Percentiles rank a stretch among this genome's conserved stretches.
These are phyloP conservation scores for Dolichallabes microphthalmus DNA, from an alignment of 2,113 vertebrate genomes.

Conservation along the genomic window DNA sequence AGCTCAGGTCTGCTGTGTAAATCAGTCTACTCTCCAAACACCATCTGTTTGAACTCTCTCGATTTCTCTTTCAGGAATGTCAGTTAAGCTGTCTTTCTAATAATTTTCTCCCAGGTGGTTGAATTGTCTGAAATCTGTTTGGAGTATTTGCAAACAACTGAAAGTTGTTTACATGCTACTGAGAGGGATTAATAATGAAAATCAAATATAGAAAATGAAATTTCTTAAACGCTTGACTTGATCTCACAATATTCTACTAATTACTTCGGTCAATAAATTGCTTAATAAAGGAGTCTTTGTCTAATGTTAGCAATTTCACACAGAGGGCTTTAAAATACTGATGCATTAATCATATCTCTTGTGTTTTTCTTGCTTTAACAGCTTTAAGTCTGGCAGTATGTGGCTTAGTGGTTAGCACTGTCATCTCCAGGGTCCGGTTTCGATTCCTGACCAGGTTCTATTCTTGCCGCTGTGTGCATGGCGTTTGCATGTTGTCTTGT, in stretches of 20 bases:
- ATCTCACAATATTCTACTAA: not conserved
- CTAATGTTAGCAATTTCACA: not conserved
- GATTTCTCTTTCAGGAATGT: not conserved
- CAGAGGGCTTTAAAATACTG: not conserved
- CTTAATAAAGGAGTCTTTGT: not conserved
- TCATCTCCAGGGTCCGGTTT: too few relatives aligned
- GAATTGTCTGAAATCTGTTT: conserved; percentile 8
- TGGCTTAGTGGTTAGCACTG: too few relatives aligned
- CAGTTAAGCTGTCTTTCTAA: conserved; percentile 1
- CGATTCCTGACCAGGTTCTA: too few relatives aligned
- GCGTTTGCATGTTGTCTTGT: too few relatives aligned
- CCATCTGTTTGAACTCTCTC: conserved; percentile 35
- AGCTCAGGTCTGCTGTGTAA: conserved; percentile 22
- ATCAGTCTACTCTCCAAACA: conserved; percentile 19
- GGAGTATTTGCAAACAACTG: not conserved
- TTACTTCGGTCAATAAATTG: not conserved
- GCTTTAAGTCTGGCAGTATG: not conserved
- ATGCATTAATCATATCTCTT: not conserved
- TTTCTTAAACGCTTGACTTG: not conserved
- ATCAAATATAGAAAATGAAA: not conserved
- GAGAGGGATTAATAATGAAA: not conserved
- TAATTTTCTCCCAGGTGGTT: not conserved
- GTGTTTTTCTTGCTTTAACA: not conserved
- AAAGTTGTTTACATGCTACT: conserved; percentile 11
- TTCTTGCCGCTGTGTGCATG: too few relatives aligned